A percentile compares a stretch with the other conserved stretches of the same genome.
phyloP scores from a whole-genome alignment of 2,113 vertebrate species.

The Varanus komodoensis region DNA sequence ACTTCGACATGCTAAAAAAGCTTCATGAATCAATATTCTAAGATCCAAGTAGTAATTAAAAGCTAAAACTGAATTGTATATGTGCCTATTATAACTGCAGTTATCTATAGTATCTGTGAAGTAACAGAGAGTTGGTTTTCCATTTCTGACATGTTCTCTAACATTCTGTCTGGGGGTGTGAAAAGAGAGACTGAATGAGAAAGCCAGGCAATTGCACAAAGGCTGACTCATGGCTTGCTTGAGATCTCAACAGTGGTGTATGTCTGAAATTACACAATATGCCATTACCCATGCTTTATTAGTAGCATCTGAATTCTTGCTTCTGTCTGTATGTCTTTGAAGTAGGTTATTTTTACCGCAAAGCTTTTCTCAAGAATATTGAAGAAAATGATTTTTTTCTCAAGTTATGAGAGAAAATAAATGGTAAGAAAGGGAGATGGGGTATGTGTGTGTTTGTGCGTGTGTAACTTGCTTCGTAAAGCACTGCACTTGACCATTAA shows the following conservation, averaged over 20 bases:
- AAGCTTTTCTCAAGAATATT: neutral
- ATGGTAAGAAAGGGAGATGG: too few relatives aligned
- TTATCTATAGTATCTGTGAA: neutral
- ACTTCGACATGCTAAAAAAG: neutral
- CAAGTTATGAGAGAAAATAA: neutral
- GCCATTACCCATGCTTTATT: slow-evolving; percentile 6
- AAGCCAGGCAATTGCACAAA: neutral
- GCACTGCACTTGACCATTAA: neutral
- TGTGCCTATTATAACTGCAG: neutral
- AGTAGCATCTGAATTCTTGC: slow-evolving; percentile 10
- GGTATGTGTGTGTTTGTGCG: neutral
- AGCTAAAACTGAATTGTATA: neutral
- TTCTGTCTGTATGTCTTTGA: neutral
- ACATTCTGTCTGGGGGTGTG: neutral
- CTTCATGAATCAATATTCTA: neutral
- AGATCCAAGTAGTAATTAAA: neutral
- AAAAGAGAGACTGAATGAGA: neutral
- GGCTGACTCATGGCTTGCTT: neutral
- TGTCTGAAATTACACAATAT: slow-evolving; percentile 12
- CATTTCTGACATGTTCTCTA: neutral
- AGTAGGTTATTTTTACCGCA: neutral
- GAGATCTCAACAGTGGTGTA: neutral
- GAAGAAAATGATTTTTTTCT: neutral
- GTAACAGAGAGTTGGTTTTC: neutral
- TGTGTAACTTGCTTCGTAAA: neutral